Base-by-base conservation (phyloP, 2,797 vertebrate genomes). In the Siniperca undulata region DNA sequence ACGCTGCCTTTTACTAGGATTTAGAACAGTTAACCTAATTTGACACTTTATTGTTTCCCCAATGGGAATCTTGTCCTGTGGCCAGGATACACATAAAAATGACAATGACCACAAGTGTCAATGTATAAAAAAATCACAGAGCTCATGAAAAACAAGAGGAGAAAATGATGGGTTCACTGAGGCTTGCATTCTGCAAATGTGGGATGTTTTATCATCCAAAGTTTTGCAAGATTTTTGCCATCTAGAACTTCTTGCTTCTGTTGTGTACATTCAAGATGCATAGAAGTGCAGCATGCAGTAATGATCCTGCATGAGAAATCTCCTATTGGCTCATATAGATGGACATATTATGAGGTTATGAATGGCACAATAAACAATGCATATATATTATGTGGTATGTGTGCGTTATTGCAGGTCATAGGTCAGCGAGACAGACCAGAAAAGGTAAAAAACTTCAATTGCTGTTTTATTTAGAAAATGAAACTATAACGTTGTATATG, bases 41-140 rank as follows among this genome's bases (percentile, higher is more conserved):
- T 88, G 53, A 70, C 66, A 76, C 40, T 79, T 85, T 88, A 84
- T 88, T 83, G 78, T 81, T 83, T 84, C 64, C 74, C 30, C 24
- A 67, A 38, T 81, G 79, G 12, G 30, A 50, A 56, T 44, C 11
- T 48, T 62, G 52, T 59, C 42, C 2, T 1, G 42, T 60, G 74
- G 76, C 65, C 66, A 80, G 34, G 42, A 70, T 72, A 59, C 80
- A 75, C 62, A 68, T 68, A 14, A 78, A 78, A 82, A 58, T 52
- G 12, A 74, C 38, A 27, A 66, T 24, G 14, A 24, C 82, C 74
- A 77, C 38, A 77, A 84, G 44, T 78, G 53, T 72, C 19, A 78
- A n/a, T n/a, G 19, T 74, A 2, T 36, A 7, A 59, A 75, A 38
- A 72, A 74, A 19, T 81, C n/a, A 17, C 46, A 79, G 36, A 64